These are phyloP conservation scores for Lophius americanus DNA, from an alignment of 2,797 vertebrate genomes.

Conservation along the genomic window DNA sequence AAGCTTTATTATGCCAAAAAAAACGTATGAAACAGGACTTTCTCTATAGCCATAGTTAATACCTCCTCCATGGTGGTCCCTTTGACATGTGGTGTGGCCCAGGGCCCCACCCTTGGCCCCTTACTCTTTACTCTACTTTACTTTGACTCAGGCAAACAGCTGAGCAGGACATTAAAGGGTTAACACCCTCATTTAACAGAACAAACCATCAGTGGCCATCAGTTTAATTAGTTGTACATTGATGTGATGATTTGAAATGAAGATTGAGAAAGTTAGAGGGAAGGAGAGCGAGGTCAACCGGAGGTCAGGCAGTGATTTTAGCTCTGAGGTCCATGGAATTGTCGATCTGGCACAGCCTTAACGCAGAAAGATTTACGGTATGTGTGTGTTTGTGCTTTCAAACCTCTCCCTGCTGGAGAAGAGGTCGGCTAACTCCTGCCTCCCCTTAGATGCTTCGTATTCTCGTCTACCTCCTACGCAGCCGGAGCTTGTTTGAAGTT, in stretches of 20 bases:
- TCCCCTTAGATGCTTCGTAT: slow-evolving; percentile 49
- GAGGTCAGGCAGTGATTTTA: slow-evolving; percentile 47
- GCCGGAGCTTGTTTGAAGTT: slow-evolving; percentile 65
- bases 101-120: no score
- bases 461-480: slow-evolving; percentile 87
- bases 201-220: neutral
- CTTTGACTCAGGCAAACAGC: no score
- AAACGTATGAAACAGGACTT: no score
- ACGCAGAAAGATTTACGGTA: slow-evolving; percentile 37
- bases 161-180: no score
- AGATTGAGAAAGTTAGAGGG: slow-evolving; percentile 10
- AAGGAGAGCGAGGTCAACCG: neutral
- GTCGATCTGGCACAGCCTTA: slow-evolving; percentile 55
- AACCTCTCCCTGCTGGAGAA: slow-evolving; percentile 32
- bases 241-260: slow-evolving; percentile 30
- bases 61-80: no score
- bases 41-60: no score
- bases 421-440: slow-evolving; percentile 36
- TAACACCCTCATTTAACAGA: neutral
- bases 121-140: no score
- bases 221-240: slow-evolving; percentile 17
- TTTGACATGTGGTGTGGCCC: no score
- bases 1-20: no score
- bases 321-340: slow-evolving; percentile 41
- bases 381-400: slow-evolving; percentile 25